Base-by-base conservation (phyloP, 2,113 vertebrate genomes). In the Columba janthina region DNA sequence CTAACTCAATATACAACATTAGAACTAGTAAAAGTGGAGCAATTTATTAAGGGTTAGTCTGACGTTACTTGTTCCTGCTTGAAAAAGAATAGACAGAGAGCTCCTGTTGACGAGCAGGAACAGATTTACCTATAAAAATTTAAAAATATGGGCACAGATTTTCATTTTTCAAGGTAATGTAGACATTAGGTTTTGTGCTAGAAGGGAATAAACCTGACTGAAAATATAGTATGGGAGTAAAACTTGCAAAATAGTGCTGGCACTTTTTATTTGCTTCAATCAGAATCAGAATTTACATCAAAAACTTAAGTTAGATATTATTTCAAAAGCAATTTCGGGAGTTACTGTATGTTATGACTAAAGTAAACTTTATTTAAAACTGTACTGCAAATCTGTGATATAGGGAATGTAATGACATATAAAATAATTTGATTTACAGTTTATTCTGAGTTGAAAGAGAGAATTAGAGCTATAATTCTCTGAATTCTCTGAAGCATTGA, bases 351-450 rank as follows among this genome's bases (percentile, higher is more conserved):
- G 38, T 31, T 93, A 56, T 72, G 42, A 44, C 42, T 44, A 44
- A 44, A 89, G 29, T 56, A 94, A 97, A 86, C 16, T 83, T 93
- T 12, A 90, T 89, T 95, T 96, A 85, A 51, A 46, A 80, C 17
- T 71, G 16, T 69, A 71, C 40, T 71, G 21, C 57, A 67, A 81
- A 88, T 72, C 15, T 80, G 56, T 84, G 54, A 87, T 70, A 64
- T 56, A 69, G 54, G 50, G 29, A 94, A 32, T 51, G 3, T 12
- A 57, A 79, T 31, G 42, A 38, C 28, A 89, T 48, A 9, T 2
- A 58, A 67, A 95, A 96, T 94, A 83, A 94, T 89, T 96, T 67
- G 54, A 83, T 89, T 66, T 86, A 92, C 36, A 89, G 18, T 86
- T 80, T 75, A 77, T 88, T 91, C 78, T 73, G 16, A 75, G 38